phyloP scores from a whole-genome alignment of 2,113 vertebrate species.

The Pleuronectes platessa region DNA sequence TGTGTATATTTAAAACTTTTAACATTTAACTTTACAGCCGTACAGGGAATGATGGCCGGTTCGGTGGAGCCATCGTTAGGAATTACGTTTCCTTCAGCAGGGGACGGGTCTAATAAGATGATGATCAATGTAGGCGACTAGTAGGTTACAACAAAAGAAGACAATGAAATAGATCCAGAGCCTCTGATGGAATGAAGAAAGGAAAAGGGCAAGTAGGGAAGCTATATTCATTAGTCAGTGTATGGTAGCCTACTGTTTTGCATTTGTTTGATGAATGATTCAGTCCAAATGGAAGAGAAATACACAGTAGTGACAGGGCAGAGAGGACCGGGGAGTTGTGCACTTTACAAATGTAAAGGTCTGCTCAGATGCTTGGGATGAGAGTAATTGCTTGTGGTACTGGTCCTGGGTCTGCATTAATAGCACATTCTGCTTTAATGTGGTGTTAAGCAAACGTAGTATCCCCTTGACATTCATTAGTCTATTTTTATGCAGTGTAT shows the following conservation, averaged over 20 bases:
- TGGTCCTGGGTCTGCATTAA: constrained; percentile 44
- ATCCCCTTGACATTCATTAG: constrained; percentile 65
- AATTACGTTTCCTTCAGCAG: constrained; percentile 18
- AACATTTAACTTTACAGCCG: neutral
- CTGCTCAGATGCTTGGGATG: constrained; percentile 30
- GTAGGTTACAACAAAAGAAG: constrained; percentile 10
- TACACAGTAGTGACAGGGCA: constrained; percentile 15
- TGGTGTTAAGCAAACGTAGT: constrained; percentile 44
- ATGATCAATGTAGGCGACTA: constrained; percentile 5
- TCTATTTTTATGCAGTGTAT: constrained; percentile 31
- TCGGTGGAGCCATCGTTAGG: neutral
- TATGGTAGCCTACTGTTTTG: no score
- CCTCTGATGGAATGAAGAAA: constrained; percentile 3
- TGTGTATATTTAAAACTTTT: no score
- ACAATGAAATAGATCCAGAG: constrained; percentile 32
- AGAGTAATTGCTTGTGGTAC: constrained; percentile 41
- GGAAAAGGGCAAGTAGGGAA: neutral
- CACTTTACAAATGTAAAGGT: constrained; percentile 36
- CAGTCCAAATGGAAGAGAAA: constrained; percentile 19
- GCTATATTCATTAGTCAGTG: neutral
- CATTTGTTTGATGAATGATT: constrained; percentile 19
- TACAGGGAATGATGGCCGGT: neutral
- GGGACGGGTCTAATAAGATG: constrained; percentile 17
- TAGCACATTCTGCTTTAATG: constrained; percentile 35
- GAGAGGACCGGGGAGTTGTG: constrained; percentile 5